Evolutionary conservation across 2,888 invertebrate species (phyloP), one percentile per base, ranked within the genome.

Genomic region (Lordiphosa fenestrarum): DNA sequence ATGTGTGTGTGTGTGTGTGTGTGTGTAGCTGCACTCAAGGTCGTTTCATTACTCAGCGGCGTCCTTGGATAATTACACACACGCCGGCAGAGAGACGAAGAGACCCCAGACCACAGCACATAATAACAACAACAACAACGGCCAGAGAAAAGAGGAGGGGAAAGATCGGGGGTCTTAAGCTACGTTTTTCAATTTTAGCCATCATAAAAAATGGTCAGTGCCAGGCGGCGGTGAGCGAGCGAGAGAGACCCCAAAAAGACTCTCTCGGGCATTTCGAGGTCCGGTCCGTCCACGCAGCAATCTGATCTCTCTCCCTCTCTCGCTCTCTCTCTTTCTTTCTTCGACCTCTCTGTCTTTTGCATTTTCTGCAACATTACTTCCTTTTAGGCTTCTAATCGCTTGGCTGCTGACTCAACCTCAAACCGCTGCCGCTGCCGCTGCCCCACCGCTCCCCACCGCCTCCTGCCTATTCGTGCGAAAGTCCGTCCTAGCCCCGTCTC

Each of bases 11-110:
- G 60, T 46, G 15, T 15, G 19, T 35, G 37, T 51, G 37, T 56
- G 44, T 61, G 58, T 47, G 55, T 53, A 67, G 76, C 65, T 82
- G 77, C 77, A 85, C 78, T 85, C 86, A 84, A 84, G 84, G 84
- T 86, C 84, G 86, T 84, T 84, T 77, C 83, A 80, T 85, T 84
- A 86, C 81, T 72, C 75, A 77, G 72, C 84, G 71, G 84, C 84
- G 84, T 85, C 84, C 84, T 84, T 84, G 84, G 86, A 83, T 84
- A 84, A 84, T 84, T 84, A 84, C 84, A 85, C 84, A 78, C 80
- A 86, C 76, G 76, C 71, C 74, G 73, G 59, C 49, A 59, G 36
- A 53, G 61, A 65, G 58, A 73, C 73, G 58, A 36, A 70, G 58
- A 73, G 55, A 52, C 74, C 53, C 51, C 50, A 51, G 53, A 55